phyloP scores from a whole-genome alignment of 2,113 vertebrate species.

The Emydocephalus ijimae region DNA sequence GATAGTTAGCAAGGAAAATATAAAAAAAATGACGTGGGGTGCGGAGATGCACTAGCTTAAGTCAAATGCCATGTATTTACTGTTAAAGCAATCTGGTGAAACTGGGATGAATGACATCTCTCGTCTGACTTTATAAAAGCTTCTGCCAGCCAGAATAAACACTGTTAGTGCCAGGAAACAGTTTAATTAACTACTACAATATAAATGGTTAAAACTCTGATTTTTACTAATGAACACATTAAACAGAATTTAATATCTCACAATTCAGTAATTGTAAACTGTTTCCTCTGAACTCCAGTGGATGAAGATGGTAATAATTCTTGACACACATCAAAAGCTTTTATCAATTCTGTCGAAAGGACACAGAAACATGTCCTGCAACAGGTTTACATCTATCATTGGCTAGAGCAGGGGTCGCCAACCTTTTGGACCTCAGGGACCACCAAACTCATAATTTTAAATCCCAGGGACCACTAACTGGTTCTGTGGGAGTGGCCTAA shows the following conservation, averaged over 20 bases:
- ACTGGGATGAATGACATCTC: not conserved
- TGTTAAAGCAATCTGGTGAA: not conserved
- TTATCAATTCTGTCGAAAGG: slow-evolving; percentile 2
- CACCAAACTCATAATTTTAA: too few relatives aligned
- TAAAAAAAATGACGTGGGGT: not conserved
- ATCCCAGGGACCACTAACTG: too few relatives aligned
- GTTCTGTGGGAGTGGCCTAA: too few relatives aligned
- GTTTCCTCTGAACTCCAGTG: slow-evolving; percentile 5
- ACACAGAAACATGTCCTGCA: not conserved
- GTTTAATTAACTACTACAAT: not conserved
- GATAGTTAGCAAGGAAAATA: not conserved
- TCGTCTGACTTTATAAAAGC: not conserved
- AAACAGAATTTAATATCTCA: not conserved
- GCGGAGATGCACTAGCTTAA: not conserved
- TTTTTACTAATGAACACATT: not conserved
- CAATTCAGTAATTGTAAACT: not conserved
- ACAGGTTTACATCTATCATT: not conserved
- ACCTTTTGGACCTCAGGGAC: too few relatives aligned
- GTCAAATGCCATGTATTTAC: not conserved
- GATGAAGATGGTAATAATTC: not conserved
- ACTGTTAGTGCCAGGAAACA: not conserved
- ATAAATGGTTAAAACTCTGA: not conserved
- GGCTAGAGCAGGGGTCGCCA: not conserved
- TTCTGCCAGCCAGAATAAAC: not conserved
- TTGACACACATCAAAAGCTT: not conserved